phyloP scores from a whole-genome alignment of 2,797 vertebrate genomes.

The Vireo griseus region DNA sequence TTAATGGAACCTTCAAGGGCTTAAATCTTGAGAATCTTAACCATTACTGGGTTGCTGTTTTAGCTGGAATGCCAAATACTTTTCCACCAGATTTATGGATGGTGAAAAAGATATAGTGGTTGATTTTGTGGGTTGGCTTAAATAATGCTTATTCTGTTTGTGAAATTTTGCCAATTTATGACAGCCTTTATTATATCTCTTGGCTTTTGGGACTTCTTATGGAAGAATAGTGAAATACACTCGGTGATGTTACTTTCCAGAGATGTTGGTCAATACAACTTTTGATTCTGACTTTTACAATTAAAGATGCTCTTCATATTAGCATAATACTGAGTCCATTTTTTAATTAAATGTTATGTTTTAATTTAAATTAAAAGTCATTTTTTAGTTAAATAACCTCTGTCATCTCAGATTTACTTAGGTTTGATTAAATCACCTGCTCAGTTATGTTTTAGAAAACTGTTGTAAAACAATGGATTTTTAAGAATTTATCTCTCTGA shows the following conservation, averaged over 20 bases:
- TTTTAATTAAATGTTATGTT: neutral
- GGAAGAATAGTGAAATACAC: neutral
- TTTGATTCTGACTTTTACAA: neutral
- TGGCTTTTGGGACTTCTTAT: neutral
- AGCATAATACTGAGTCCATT: neutral
- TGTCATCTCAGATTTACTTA: neutral
- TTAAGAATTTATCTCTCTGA: neutral
- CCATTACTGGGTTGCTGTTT: neutral
- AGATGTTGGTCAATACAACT: accelerated
- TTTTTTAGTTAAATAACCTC: neutral
- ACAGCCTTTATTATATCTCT: neutral
- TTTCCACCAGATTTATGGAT: neutral
- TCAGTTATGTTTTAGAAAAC: neutral
- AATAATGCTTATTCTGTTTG: neutral
- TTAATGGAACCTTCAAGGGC: neutral
- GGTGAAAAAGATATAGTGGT: neutral
- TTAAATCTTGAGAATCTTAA: neutral
- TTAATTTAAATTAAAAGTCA: no score
- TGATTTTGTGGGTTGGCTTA: neutral
- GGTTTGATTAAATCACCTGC: neutral
- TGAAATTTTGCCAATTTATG: neutral
- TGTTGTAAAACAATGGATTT: neutral
- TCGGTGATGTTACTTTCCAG: neutral
- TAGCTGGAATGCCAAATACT: neutral
- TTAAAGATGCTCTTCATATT: neutral